A percentile compares a stretch with the other conserved stretches of the same genome.
Conservation (phyloP, 2,113 vertebrate genomes). For the Poeciliopsis occidentalis region DNA sequence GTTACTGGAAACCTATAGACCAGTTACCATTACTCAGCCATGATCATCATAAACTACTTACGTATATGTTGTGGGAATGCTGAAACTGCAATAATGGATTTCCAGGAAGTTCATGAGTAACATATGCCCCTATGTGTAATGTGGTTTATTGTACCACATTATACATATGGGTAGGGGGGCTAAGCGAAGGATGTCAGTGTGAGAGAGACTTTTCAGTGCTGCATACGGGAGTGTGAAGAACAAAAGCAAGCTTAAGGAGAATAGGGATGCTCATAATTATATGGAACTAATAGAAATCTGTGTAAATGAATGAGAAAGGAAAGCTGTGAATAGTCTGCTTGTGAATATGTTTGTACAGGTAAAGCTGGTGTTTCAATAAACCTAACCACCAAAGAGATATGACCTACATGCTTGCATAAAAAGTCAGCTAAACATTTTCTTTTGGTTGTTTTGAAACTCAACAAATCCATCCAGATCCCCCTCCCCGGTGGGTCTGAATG, state of each 20-base stretch:
- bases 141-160: slow-evolving; percentile 8
- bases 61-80: slow-evolving; percentile 14
- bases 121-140: slow-evolving; percentile 5
- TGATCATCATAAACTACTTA: slow-evolving; percentile 35
- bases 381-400: too few relatives aligned
- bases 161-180: slow-evolving; percentile 4
- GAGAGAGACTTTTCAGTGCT: slow-evolving; percentile 13
- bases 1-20: slow-evolving; percentile 44
- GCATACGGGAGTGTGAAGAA: not conserved
- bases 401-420: too few relatives aligned
- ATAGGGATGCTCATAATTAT: too few relatives aligned
- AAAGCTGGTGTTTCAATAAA: too few relatives aligned
- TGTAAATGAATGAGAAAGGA: too few relatives aligned
- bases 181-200: slow-evolving; percentile 20
- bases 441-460: too few relatives aligned
- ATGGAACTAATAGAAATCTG: too few relatives aligned
- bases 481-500: not conserved
- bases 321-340: too few relatives aligned
- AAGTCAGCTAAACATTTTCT: too few relatives aligned
- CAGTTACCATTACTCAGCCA: slow-evolving; percentile 63
- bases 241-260: too few relatives aligned
- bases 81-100: slow-evolving; percentile 52
- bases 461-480: not conserved
- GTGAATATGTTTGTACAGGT: too few relatives aligned
- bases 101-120: slow-evolving; percentile 47